Percentiles rank a stretch among this genome's conserved stretches.
Evolutionary conservation across 2,888 invertebrate species (phyloP).

Genomic region (Acanthopleura granulata): DNA sequence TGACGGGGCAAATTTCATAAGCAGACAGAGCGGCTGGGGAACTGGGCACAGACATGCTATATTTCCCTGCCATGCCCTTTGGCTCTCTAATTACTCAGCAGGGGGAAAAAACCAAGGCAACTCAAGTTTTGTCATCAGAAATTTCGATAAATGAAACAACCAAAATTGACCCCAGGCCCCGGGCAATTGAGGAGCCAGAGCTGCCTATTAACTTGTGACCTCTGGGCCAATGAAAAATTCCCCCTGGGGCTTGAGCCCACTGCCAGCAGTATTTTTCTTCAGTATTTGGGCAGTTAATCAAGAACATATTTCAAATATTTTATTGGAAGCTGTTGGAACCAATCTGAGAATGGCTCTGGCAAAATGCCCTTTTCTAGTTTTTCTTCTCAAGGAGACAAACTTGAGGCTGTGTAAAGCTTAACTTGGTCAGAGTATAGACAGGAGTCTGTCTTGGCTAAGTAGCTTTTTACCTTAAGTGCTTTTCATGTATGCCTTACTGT

Average conservation of each 20-base stretch:
- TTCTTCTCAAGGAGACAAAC: no score
- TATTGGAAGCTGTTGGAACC: background rate
- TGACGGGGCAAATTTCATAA: conserved; percentile 1
- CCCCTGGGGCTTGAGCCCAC: background rate
- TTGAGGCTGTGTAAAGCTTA: no score
- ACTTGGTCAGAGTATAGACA: no score
- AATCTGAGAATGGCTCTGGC: background rate
- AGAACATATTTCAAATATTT: conserved; percentile 19
- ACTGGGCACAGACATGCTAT: background rate
- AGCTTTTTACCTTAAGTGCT: no score
- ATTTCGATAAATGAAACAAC: conserved; percentile 19
- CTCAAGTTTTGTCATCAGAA: conserved; percentile 13
- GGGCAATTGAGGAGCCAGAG: conserved; percentile 17
- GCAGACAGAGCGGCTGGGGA: background rate
- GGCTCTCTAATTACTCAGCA: conserved; percentile 17
- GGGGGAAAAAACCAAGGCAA: conserved; percentile 7
- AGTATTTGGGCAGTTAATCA: conserved; percentile 9
- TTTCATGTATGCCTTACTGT: no score
- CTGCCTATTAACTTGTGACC: conserved; percentile 18
- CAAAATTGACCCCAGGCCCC: conserved; percentile 15
- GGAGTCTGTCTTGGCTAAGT: no score
- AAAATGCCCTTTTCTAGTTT: background rate
- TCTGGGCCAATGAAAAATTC: conserved; percentile 13
- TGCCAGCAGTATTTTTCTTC: conserved; percentile 7
- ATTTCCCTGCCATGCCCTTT: background rate